A percentile compares a stretch with the other conserved stretches of the same genome.
Conservation (phyloP, 2,797 vertebrate species). For the Melanogrammus aeglefinus region DNA sequence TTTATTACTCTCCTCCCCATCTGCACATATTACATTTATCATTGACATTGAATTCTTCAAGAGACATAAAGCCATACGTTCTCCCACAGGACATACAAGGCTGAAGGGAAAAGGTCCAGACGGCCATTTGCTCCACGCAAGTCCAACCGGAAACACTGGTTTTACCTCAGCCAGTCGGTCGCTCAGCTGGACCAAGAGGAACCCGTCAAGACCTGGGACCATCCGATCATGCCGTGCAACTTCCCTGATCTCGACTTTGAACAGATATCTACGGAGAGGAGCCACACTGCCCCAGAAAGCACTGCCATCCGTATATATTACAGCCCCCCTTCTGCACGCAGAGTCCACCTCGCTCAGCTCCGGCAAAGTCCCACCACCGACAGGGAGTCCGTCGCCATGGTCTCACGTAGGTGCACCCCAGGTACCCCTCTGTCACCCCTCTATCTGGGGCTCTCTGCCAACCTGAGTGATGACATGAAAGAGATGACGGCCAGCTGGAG, state of each 20-base stretch:
- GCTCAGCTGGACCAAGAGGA: slow-evolving; percentile 69
- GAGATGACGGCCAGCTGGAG: slow-evolving; percentile 89
- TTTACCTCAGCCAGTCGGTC: slow-evolving; percentile 78
- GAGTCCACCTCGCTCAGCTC: slow-evolving; percentile 75
- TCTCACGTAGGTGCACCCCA: slow-evolving; percentile 63
- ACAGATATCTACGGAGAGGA: slow-evolving; percentile 79
- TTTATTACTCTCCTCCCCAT: slow-evolving; percentile 2
- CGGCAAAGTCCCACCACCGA: slow-evolving; percentile 48
- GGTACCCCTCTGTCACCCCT: slow-evolving; percentile 73
- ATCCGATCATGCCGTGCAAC: slow-evolving; percentile 71
- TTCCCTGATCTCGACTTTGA: slow-evolving; percentile 74
- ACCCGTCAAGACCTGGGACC: slow-evolving; percentile 81
- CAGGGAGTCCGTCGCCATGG: slow-evolving; percentile 38
- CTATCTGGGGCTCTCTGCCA: slow-evolving; percentile 83
- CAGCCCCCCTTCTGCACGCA: slow-evolving; percentile 87
- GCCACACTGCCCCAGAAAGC: slow-evolving; percentile 92
- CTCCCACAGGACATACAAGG: slow-evolving; percentile 39
- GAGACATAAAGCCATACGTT: slow-evolving; percentile 6
- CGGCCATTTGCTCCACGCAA: slow-evolving; percentile 30
- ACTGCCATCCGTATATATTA: slow-evolving; percentile 90
- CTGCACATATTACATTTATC: not conserved
- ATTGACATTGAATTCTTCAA: not conserved
- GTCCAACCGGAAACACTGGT: slow-evolving; percentile 76
- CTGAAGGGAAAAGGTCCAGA: slow-evolving; percentile 29
- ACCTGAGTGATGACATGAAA: slow-evolving; percentile 98